phyloP scores from a whole-genome alignment of 2,797 vertebrate species.

The Coccyzus lansbergi region DNA sequence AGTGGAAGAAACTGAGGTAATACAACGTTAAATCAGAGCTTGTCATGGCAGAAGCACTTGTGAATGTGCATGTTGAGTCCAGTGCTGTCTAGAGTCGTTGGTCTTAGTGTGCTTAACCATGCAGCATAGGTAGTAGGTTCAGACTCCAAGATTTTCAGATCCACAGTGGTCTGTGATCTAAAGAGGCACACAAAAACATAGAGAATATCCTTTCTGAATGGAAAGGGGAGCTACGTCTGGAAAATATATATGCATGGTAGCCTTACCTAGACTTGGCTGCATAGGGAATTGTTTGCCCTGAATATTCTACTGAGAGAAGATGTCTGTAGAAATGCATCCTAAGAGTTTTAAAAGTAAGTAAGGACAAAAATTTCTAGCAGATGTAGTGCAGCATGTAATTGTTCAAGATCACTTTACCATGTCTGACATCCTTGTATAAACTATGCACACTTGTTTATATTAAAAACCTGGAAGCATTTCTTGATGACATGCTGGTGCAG shows the following conservation, averaged over 20 bases:
- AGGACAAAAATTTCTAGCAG: slow-evolving; percentile 25
- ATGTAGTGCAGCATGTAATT: slow-evolving; percentile 2
- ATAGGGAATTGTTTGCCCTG: background rate
- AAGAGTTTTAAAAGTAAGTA: background rate
- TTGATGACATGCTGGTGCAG: background rate
- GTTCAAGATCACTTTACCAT: slow-evolving; percentile 22
- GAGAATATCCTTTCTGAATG: background rate
- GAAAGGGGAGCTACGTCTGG: background rate
- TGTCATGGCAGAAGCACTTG: background rate
- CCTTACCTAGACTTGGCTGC: slow-evolving; percentile 7
- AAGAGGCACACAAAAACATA: background rate
- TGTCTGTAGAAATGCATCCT: background rate
- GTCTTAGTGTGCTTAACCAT: background rate
- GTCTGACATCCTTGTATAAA: slow-evolving; percentile 9
- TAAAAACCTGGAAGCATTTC: background rate
- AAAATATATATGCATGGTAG: background rate
- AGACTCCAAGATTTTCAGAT: background rate
- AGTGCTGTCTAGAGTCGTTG: background rate
- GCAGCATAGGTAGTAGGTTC: rapidly evolving
- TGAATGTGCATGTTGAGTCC: background rate
- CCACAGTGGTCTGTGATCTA: background rate
- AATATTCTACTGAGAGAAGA: background rate
- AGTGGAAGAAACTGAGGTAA: background rate
- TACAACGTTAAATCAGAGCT: background rate
- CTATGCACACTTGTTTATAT: slow-evolving; percentile 15